Evolutionary conservation across 1,140 invertebrate genomes (phyloP).

Genomic region (Aporrectodea caliginosa): DNA sequence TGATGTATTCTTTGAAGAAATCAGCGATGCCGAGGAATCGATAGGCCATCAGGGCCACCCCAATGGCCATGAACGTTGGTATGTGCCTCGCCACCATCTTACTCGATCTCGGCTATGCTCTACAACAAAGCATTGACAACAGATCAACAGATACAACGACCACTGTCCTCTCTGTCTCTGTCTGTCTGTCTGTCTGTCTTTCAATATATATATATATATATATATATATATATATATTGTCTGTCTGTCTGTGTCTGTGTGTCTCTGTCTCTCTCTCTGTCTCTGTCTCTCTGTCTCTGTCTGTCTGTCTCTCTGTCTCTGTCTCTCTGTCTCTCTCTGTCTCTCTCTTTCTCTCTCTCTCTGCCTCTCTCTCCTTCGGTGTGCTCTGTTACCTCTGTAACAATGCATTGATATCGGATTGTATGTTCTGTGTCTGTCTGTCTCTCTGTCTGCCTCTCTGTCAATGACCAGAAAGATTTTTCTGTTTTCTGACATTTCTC

Average conservation of each 20-base stretch:
- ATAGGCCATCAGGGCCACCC: conserved; percentile 16
- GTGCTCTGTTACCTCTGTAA: background rate
- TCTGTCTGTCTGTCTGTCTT: background rate
- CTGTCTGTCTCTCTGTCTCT: background rate
- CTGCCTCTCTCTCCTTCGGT: background rate
- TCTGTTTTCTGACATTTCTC: too few species aligned
- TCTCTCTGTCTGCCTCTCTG: background rate
- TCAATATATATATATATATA: background rate
- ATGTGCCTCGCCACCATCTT: background rate
- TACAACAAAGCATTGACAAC: background rate
- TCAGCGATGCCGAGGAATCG: conserved; percentile 20
- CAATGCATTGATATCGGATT: background rate
- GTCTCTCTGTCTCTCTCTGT: background rate
- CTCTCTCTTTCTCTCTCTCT: background rate
- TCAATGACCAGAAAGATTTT: too few species aligned
- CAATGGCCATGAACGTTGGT: background rate
- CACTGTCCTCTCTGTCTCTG: background rate
- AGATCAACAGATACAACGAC: background rate
- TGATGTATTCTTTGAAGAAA: conserved; percentile 20
- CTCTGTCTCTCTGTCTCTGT: background rate
- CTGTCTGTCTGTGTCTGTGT: background rate
- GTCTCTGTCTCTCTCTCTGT: background rate
- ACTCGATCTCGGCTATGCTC: background rate
- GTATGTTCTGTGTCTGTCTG: background rate
- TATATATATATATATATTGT: too few species aligned